Evolutionary conservation across 2,888 invertebrate genomes (phyloP), one percentile per base, ranked within the genome.

Genomic region (Apotomis capreana): DNA sequence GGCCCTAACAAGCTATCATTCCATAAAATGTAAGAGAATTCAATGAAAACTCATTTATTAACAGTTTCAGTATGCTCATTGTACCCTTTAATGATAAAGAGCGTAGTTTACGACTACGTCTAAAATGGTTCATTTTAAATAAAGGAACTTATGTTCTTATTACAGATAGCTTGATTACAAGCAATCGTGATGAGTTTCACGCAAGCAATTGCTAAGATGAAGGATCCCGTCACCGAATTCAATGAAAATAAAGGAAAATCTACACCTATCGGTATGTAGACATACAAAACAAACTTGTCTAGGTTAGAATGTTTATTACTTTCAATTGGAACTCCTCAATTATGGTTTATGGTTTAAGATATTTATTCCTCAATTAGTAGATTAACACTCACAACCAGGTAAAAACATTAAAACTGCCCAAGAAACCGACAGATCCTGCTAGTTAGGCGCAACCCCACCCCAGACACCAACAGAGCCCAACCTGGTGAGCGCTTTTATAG

Each of bases 191-290:
- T 91, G 90, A 90, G 86, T 86, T 85, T 83, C 77, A 87, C 77
- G 74, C 87, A 86, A 80, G 83, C 80, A 62, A 87, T 86, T 76
- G 71, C 78, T 60, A 91, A 88, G 84, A 83, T 85, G 80, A 92
- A 91, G 80, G 91, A 92, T 70, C 84, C 82, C 81, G 83, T 70
- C 12, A 77, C 80, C 70, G 89, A 89, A 40, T 78, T 80, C 73
- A 78, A 80, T 76, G 92, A 92, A 75, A 87, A 76, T 77, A 91
- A 91, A 83, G 75, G 85, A 26, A 92, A 88, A 81, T 81, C 88
- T 57, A 92, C 92, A 44, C 92, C 92, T 55, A 85, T 92, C 74
- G 92, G 92, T 92, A 83, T 68, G 87, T 83, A 64, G n/a, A 60
- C n/a, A 8, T 12, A 12, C 12, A 8, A 60, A 60, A 49, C 10